Conservation (phyloP, 2,888 invertebrate species). For the Coenonympha glycerion region DNA sequence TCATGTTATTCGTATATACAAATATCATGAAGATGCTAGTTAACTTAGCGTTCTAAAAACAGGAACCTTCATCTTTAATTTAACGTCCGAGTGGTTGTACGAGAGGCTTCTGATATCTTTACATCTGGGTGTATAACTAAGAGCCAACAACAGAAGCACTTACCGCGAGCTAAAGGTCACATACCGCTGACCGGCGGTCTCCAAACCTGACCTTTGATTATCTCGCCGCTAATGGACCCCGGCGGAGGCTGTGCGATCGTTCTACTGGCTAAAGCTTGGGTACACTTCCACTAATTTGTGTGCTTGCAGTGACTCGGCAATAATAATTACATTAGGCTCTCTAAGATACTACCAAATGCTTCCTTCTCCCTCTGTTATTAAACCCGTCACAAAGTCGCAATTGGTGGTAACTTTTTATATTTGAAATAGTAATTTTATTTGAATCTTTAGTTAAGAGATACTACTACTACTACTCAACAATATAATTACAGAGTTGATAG, state of each 20-base stretch:
- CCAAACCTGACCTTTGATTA: conserved; percentile 53
- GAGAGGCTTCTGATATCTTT: conserved; percentile 11
- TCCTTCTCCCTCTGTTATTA: too few relatives aligned
- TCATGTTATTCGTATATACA: too few relatives aligned
- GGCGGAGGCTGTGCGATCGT: background rate
- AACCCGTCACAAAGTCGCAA: too few relatives aligned
- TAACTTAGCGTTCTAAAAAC: too few relatives aligned
- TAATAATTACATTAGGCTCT: background rate
- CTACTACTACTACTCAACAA: too few relatives aligned
- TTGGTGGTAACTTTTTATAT: too few relatives aligned
- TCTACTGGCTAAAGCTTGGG: background rate
- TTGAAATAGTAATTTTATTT: too few relatives aligned
- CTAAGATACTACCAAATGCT: too few relatives aligned
- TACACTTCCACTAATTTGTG: conserved; percentile 4
- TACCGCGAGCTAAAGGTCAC: conserved; percentile 30
- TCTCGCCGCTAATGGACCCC: conserved; percentile 47
- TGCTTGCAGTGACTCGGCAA: conserved; percentile 1
- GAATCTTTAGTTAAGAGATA: too few relatives aligned
- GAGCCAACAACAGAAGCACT: conserved; percentile 29
- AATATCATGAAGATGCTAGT: too few relatives aligned
- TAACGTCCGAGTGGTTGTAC: background rate
- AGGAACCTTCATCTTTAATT: too few relatives aligned
- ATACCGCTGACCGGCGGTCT: conserved; percentile 22
- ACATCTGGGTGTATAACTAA: conserved; percentile 15
- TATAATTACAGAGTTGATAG: too few relatives aligned